Percentiles rank a stretch among this genome's conserved stretches.
Conservation (phyloP, 2,113 vertebrate species). For the Pelmatolapia mariae region DNA sequence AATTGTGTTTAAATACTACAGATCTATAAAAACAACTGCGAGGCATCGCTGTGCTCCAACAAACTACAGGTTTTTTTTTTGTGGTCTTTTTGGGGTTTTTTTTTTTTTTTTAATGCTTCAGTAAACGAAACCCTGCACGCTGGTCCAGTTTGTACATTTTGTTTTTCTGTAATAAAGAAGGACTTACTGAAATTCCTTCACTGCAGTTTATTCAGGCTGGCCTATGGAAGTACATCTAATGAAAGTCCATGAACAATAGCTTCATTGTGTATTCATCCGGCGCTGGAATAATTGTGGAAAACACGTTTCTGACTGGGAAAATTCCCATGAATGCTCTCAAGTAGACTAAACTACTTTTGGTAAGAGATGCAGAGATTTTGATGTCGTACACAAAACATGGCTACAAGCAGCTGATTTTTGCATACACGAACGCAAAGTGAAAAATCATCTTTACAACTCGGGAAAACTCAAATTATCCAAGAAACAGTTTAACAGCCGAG, state of each 20-base stretch:
- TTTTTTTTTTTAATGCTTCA: accelerated
- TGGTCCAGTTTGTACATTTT: not conserved
- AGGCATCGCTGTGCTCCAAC: not conserved
- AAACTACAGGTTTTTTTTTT: not conserved
- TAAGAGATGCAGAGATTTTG: not conserved
- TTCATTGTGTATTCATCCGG: not conserved
- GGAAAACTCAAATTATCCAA: not conserved
- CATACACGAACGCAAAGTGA: not conserved
- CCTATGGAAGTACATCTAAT: not conserved
- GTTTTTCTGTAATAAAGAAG: not conserved
- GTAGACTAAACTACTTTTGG: not conserved
- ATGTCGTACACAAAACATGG: not conserved
- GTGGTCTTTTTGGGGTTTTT: no score
- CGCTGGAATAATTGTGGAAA: not conserved
- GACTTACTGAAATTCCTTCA: not conserved
- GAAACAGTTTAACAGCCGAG: not conserved
- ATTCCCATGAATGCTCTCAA: not conserved
- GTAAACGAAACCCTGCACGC: accelerated
- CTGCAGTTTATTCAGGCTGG: not conserved
- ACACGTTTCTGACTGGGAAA: no score
- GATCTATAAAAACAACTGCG: not conserved
- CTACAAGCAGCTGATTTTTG: not conserved
- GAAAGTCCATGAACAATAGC: not conserved
- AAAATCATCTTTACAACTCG: not conserved
- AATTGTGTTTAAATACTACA: not conserved